A percentile compares a stretch with the other conserved stretches of the same genome.
phyloP scores from a whole-genome alignment of 2,113 vertebrate genomes.

The Aythya baeri region DNA sequence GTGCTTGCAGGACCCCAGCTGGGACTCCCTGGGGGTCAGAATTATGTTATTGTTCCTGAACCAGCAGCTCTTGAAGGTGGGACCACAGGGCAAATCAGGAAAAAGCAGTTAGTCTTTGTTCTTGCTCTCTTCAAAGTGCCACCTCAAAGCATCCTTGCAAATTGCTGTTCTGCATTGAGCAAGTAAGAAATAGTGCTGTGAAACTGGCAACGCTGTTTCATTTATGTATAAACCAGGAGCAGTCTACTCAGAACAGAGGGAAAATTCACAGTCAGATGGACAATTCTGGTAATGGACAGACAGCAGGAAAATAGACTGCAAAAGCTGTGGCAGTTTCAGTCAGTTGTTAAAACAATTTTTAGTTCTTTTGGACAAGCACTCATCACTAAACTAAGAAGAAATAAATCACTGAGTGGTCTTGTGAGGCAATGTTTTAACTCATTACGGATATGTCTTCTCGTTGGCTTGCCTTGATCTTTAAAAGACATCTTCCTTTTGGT shows the following conservation, averaged over 20 bases:
- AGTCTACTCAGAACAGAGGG: background rate
- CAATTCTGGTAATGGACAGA: background rate
- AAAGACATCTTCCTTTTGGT: background rate
- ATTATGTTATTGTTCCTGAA: background rate
- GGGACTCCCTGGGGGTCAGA: rapidly evolving
- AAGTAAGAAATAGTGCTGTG: background rate
- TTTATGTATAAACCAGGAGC: background rate
- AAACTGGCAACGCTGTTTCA: background rate
- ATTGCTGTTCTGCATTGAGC: background rate
- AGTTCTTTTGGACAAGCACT: background rate
- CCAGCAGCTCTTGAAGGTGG: background rate
- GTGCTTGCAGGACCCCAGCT: background rate
- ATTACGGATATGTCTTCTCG: background rate
- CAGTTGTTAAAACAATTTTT: background rate
- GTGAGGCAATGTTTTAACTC: background rate
- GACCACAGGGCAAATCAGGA: background rate
- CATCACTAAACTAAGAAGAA: background rate
- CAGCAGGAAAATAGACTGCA: background rate
- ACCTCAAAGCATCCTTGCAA: background rate
- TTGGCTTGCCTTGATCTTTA: background rate
- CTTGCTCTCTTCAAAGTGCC: background rate
- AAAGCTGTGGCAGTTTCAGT: background rate
- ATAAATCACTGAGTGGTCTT: background rate
- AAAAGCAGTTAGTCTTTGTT: background rate
- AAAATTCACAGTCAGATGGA: background rate